These are phyloP conservation scores for Budorcas taxicolor DNA, from an alignment of 2,113 vertebrate species.

Conservation along the genomic window DNA sequence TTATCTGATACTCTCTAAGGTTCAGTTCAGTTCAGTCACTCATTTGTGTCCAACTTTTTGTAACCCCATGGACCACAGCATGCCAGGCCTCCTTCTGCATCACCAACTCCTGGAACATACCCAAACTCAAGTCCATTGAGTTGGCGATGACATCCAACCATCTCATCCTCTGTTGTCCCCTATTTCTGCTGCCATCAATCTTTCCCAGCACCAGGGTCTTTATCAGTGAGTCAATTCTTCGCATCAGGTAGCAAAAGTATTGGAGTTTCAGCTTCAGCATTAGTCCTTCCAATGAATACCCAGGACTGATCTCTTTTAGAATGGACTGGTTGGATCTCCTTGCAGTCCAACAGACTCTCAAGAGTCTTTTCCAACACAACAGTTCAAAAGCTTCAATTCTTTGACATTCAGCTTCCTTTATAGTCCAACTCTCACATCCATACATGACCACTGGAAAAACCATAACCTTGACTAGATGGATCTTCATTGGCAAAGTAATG, in stretches of 20 bases:
- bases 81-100: background rate
- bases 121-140: background rate
- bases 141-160: background rate
- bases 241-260: background rate
- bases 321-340: background rate
- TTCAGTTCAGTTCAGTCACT: background rate
- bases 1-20: background rate
- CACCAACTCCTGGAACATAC: background rate
- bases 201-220: background rate
- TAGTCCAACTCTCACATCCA: background rate
- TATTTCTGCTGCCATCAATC: background rate
- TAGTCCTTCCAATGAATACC: background rate
- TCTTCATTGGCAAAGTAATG: background rate
- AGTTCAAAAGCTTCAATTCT: background rate
- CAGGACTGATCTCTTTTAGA: background rate
- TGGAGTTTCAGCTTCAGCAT: background rate
- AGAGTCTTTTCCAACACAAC: background rate
- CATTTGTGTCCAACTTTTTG: accelerated
- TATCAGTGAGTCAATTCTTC: background rate
- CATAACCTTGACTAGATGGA: background rate
- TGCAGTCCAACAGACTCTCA: background rate
- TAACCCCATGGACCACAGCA: background rate
- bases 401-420: accelerated
- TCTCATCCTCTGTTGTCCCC: background rate
- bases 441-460: background rate